A percentile compares a stretch with the other conserved stretches of the same genome.
Conservation (phyloP, 2,113 vertebrate species). For the Dromiciops gliroides region DNA sequence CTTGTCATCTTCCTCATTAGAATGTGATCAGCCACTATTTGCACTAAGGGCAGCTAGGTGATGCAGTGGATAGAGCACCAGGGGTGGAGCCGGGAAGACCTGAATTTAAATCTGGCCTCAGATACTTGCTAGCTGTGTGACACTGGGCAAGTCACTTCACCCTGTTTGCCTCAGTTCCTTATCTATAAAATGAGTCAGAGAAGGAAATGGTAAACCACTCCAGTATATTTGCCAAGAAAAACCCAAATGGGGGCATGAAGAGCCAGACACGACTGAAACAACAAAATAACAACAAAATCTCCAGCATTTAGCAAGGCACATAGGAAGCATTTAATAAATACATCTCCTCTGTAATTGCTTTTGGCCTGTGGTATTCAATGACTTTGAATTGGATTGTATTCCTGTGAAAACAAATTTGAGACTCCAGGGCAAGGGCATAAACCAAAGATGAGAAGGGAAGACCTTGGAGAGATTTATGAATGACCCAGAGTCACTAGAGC, state of each 20-base stretch:
- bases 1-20: not conserved
- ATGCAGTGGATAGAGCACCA: too few species aligned
- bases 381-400: not conserved
- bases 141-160: not conserved
- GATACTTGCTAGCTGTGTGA: not conserved
- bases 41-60: not conserved
- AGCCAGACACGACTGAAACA: not conserved
- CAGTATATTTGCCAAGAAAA: not conserved
- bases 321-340: not conserved
- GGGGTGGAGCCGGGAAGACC: not conserved
- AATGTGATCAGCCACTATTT: not conserved
- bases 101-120: not conserved
- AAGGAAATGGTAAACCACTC: not conserved
- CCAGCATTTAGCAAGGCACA: not conserved
- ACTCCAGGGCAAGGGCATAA: conserved; percentile 30
- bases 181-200: not conserved
- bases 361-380: not conserved
- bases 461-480: conserved; percentile 54
- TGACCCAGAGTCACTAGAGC: conserved; percentile 51
- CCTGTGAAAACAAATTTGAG: conserved; percentile 39
- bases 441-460: conserved; percentile 55
- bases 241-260: not conserved
- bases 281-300: not conserved
- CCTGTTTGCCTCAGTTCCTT: not conserved
- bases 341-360: not conserved